Base-by-base conservation (phyloP, 2,797 vertebrate species). In the Catharus ustulatus region DNA sequence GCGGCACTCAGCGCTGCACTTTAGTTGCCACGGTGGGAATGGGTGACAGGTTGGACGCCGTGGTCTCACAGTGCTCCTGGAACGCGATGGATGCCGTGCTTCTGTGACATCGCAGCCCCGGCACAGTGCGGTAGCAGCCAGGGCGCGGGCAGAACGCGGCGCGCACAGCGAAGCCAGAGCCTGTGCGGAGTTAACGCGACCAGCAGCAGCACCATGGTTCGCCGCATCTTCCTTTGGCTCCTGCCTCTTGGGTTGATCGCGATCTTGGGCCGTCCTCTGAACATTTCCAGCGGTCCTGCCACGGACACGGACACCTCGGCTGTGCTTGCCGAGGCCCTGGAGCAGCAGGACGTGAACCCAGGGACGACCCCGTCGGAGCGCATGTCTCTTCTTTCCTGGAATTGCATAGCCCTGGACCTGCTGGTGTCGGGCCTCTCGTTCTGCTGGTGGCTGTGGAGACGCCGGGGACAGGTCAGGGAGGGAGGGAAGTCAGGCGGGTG, bases 381-480 rank as follows among this genome's bases (percentile, higher is more conserved):
- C 4, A 1, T 0, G 8, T 3, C 0, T 30, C 24, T 24, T 24
- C 13, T 29, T 20, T 24, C 3, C n/a, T 63, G 34, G 58, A 7
- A 1, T 27, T 29, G 4, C 0, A 1, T 7, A 34, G 29, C 19
- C 12, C 15, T 22, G 57, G 15, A n/a, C 12, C 10, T 63, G 40
- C 18, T 54, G 58, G 1, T 9, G 17, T 19, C 0, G 1, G 22
- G 9, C 0, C 0, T 61, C 2, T 0, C 8, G 2, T 1, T 63
- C 18, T 11, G 23, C 40, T 6, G 19, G 29, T 54, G 40, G 67
- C 26, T 52, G 17, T 0, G 0, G 27, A 71, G 27, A 38, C 0
- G 3, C 48, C 2, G 8, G 27, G 3, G 6, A 62, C 9, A 54
- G 57, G 48, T 72, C 11, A 38, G n/a, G 6, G 14, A 52, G 26